Evolutionary conservation across 2,888 invertebrate genomes (phyloP), one percentile per base, ranked within the genome.

Genomic region (Enchytraeus crypticus): DNA sequence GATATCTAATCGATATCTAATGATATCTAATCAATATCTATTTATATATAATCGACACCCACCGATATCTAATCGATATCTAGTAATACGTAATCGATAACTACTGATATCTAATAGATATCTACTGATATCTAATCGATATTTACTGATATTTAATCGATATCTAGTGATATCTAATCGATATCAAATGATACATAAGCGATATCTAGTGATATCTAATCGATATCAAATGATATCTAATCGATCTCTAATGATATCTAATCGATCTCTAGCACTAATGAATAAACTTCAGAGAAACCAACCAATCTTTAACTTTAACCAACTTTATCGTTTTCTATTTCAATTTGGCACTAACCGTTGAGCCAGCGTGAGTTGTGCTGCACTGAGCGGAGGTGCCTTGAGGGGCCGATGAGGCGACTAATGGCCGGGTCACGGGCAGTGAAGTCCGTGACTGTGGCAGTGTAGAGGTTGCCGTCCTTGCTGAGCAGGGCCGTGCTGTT

Each of bases 291-390:
- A 11, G 8, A 18, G 11, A 18, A 8, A 38, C 38, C 38, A 11
- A 18, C 38, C 8, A 38, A 38, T 18, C 18, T 11, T 38, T 11
- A 38, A 38, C 8, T 38, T 18, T 38, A 38, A n/a, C n/a, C n/a
- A n/a, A n/a, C n/a, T n/a, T n/a, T n/a, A n/a, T n/a, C n/a, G n/a
- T n/a, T n/a, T n/a, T n/a, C n/a, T n/a, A n/a, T n/a, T n/a, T n/a
- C n/a, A n/a, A n/a, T n/a, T n/a, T n/a, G n/a, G n/a, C n/a, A n/a
- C n/a, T n/a, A 23, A 79, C 79, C 79, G 77, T 90, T 91, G 53
- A 93, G 81, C 90, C 91, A 92, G 74, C 89, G 89, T 70, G 85
- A 84, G 75, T 90, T 87, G 73, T 88, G 88, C 73, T 88, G 88
- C 56, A 85, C 85, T 0, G 90, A 90, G 47, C 89, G 82, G 70